phyloP scores from a whole-genome alignment of 2,113 vertebrate species.

The Pteropus alecto region DNA sequence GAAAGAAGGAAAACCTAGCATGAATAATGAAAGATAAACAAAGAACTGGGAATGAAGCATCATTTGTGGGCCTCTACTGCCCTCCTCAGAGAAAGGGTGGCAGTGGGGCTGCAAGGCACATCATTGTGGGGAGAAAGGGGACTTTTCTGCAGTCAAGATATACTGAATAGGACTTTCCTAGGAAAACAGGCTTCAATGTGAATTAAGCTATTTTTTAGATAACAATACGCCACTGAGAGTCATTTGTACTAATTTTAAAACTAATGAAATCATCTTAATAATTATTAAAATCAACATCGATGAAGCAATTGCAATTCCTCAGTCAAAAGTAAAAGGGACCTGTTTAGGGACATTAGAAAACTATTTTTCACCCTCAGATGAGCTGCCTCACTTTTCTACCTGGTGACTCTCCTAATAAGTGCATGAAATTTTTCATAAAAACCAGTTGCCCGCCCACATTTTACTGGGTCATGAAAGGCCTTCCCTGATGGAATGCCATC shows the following conservation, averaged over 20 bases:
- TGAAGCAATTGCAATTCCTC: background rate
- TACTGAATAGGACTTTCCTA: background rate
- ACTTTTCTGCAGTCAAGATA: background rate
- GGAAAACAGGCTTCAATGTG: background rate
- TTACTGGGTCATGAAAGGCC: background rate
- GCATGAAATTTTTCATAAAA: background rate
- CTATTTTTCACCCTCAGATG: background rate
- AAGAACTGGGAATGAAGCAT: background rate
- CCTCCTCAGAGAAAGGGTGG: constrained; percentile 66
- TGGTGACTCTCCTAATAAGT: background rate
- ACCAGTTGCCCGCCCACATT: background rate
- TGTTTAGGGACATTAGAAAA: background rate
- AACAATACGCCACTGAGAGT: background rate
- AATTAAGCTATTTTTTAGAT: background rate
- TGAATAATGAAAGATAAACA: background rate
- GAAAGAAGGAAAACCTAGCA: background rate
- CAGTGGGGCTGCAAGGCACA: background rate
- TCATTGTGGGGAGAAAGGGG: background rate
- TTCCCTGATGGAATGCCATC: background rate
- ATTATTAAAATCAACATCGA: background rate
- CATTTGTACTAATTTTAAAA: background rate
- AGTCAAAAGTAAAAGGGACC: background rate
- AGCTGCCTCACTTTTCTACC: background rate
- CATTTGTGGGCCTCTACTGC: constrained; percentile 74
- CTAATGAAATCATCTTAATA: background rate